Evolutionary conservation across 2,888 invertebrate genomes (phyloP), one percentile per base, ranked within the genome.

Genomic region (Trissoscelio sp.): DNA sequence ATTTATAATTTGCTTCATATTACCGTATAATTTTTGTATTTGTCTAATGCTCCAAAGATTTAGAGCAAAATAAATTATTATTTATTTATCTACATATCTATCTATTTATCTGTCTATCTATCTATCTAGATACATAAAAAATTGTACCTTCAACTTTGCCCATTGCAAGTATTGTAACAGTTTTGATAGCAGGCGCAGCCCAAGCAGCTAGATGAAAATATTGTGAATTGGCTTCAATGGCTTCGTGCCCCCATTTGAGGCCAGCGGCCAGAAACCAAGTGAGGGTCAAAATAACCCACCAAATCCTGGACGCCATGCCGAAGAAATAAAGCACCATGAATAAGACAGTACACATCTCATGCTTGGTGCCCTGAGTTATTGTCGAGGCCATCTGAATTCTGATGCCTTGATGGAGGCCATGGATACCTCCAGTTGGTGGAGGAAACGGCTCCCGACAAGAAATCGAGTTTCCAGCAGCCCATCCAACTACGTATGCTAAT

Each of bases 151-250:
- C 98, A 88, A 98, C 97, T 94, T 97, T 97, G 85, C 97, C 97
- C 95, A 98, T 96, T 3, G 98, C 98, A 83, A 98, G 93, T 87
- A 98, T 97, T 74, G 97, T 97, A 90, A 99, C 98, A 60, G 98
- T 98, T 92, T 98, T 97, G 75, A 98, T 94, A 70, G 98, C 98
- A 60, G 99, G 98, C 58, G 98, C 96, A 67, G 98, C 98, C 99
- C 99, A 99, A n/a, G 98, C 98, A 72, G 97, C 97, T 87, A 98
- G 93, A 94, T 99, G 99, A 92, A 99, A 99, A 92, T 98, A 97
- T 92, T 98, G 97, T 9, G 98, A 98, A 92, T 98, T 97, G 66
- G 97, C 97, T 92, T 98, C 98, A 89, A 99, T 98, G 37, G 98
- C 98, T 93, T 99, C 99, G 92, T 98, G 98, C 48, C 98, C 98